Evolutionary conservation across 2,888 invertebrate genomes (phyloP).

Genomic region (Microplitis deprimator): DNA sequence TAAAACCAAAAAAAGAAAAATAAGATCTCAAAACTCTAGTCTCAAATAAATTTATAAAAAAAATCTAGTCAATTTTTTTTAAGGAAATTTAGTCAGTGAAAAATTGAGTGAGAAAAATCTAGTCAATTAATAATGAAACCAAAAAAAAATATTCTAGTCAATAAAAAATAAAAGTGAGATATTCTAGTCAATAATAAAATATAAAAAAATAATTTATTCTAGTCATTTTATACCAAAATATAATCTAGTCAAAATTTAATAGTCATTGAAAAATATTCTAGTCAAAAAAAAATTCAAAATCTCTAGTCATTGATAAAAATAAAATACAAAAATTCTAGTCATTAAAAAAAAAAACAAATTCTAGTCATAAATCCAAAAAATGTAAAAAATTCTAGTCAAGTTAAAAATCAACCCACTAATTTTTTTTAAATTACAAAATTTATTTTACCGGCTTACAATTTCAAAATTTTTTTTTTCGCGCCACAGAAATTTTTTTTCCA

Average conservation of each 20-base stretch:
- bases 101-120: not conserved
- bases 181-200: not conserved
- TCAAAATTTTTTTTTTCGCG: no score
- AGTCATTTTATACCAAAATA: slow-evolving; percentile 3
- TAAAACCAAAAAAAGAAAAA: not conserved
- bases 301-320: not conserved
- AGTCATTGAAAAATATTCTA: not conserved
- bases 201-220: slow-evolving; percentile 9
- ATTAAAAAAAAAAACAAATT: slow-evolving; percentile 8
- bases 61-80: not conserved
- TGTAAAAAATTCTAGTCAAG: no score
- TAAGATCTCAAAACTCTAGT: not conserved
- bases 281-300: not conserved
- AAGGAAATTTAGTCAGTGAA: not conserved
- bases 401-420: no score
- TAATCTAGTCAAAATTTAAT: not conserved
- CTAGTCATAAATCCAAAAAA: not conserved
- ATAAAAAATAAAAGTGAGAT: not conserved
- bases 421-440: no score
- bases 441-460: no score
- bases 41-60: not conserved
- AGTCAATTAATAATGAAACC: not conserved
- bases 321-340: slow-evolving; percentile 31
- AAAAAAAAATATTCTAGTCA: not conserved
- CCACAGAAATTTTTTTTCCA: no score